Conservation (phyloP, 2,113 vertebrate genomes). For the Pteronura brasiliensis region DNA sequence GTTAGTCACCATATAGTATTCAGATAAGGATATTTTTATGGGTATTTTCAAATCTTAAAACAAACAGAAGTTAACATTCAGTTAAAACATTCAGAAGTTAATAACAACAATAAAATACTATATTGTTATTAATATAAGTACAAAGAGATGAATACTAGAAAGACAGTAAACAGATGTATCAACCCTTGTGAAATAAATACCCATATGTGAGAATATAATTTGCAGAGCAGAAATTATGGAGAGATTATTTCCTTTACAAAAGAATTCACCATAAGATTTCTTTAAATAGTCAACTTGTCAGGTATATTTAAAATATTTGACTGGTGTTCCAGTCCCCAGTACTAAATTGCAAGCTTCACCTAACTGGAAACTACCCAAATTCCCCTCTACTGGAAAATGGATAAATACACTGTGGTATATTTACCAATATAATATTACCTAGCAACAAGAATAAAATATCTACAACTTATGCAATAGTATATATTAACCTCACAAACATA, state of each 20-base stretch:
- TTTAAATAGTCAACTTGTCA: not conserved
- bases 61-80: conserved; percentile 15
- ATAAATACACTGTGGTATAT: not conserved
- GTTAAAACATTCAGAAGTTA: not conserved
- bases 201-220: conserved; percentile 31
- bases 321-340: not conserved
- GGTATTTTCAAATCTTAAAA: conserved; percentile 15
- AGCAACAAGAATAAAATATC: not conserved
- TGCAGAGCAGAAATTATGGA: not conserved
- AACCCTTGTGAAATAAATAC: conserved; percentile 15
- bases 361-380: not conserved
- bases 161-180: not conserved
- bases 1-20: no score
- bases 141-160: conserved; percentile 36
- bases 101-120: conserved; percentile 25
- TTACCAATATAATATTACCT: not conserved
- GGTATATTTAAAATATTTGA: conserved; percentile 44
- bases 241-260: conserved; percentile 35
- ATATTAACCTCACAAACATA: not conserved
- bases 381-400: not conserved
- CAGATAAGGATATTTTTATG: not conserved
- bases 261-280: not conserved
- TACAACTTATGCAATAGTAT: not conserved
- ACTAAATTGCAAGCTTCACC: not conserved
- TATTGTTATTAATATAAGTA: conserved; percentile 29